Conservation (phyloP, 2,888 invertebrate species). For the Leptopilina drosophilae region DNA sequence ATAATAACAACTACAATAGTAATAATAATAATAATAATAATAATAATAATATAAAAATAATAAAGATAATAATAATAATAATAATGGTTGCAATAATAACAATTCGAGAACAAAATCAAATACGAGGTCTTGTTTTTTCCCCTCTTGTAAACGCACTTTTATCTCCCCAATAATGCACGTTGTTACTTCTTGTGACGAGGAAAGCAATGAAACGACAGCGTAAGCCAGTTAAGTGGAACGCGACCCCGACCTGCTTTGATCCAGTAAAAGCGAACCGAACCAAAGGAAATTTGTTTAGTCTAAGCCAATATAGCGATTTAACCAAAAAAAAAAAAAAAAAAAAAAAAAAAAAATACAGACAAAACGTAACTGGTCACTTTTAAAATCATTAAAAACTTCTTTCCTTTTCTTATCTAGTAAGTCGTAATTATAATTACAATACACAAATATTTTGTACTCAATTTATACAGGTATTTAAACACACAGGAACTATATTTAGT, state of each 20-base stretch:
- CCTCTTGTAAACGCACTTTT: conserved; percentile 27
- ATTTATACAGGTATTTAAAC: too few relatives aligned
- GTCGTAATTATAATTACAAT: too few relatives aligned
- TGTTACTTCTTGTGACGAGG: conserved; percentile 26
- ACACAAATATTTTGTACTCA: too few relatives aligned
- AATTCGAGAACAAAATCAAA: neutral
- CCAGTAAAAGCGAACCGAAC: neutral
- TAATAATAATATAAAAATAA: too few relatives aligned
- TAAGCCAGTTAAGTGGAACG: conserved; percentile 3
- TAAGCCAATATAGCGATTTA: neutral
- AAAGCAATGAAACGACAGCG: conserved; percentile 5
- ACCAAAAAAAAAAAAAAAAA: conserved; percentile 1
- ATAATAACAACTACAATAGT: too few relatives aligned
- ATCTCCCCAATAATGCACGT: conserved; percentile 26
- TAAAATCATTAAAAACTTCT: too few relatives aligned
- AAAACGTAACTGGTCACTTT: too few relatives aligned
- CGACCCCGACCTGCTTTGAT: conserved; percentile 35
- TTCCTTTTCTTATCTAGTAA: too few relatives aligned
- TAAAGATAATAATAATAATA: too few relatives aligned
- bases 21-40: too few relatives aligned
- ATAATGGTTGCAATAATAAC: too few relatives aligned
- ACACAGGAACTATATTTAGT: too few relatives aligned
- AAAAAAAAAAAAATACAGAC: neutral
- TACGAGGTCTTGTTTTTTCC: conserved; percentile 5
- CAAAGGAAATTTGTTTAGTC: conserved; percentile 12